Percentiles rank a stretch among this genome's conserved stretches.
Evolutionary conservation across 37 sponge, comb jelly and placozoan species (phyloP).

Genomic region (Chondrosia reniformis): DNA sequence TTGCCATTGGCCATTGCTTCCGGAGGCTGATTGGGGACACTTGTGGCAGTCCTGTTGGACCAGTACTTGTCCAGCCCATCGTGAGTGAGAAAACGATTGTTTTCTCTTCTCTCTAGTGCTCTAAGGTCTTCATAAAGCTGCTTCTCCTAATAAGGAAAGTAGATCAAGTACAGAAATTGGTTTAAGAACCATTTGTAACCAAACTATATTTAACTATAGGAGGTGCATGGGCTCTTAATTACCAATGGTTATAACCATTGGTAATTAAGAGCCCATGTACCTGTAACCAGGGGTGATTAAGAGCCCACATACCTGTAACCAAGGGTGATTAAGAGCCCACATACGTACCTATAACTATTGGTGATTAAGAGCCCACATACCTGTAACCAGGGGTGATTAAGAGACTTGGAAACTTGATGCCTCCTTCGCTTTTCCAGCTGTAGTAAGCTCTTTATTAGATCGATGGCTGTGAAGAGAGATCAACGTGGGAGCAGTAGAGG

Average conservation of each 20-base stretch:
- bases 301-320: too few relatives aligned
- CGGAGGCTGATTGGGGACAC: background rate
- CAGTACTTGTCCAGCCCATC: conserved; percentile 80
- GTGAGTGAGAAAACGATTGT: conserved; percentile 78
- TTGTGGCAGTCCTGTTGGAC: conserved; percentile 47
- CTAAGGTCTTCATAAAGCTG: conserved; percentile 75
- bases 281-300: too few relatives aligned
- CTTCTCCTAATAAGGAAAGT: too few relatives aligned
- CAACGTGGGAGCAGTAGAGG: background rate
- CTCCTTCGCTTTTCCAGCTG: conserved; percentile 74
- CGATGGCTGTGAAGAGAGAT: conserved; percentile 64
- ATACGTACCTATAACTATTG: too few relatives aligned
- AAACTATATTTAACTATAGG: too few relatives aligned
- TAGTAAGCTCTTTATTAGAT: conserved; percentile 80
- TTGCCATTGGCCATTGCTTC: background rate
- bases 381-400: conserved; percentile 83
- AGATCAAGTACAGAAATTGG: too few relatives aligned
- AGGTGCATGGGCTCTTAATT: too few relatives aligned
- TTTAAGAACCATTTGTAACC: too few relatives aligned
- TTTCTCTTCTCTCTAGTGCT: conserved; percentile 55
- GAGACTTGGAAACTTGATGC: conserved; percentile 64
- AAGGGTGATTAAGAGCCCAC: too few relatives aligned
- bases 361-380: conserved; percentile 36
- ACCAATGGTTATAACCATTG: too few relatives aligned
- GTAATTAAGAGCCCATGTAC: too few relatives aligned